Evolutionary conservation across 2,113 vertebrate genomes (phyloP).

Genomic region (Toxotes chatareus): DNA sequence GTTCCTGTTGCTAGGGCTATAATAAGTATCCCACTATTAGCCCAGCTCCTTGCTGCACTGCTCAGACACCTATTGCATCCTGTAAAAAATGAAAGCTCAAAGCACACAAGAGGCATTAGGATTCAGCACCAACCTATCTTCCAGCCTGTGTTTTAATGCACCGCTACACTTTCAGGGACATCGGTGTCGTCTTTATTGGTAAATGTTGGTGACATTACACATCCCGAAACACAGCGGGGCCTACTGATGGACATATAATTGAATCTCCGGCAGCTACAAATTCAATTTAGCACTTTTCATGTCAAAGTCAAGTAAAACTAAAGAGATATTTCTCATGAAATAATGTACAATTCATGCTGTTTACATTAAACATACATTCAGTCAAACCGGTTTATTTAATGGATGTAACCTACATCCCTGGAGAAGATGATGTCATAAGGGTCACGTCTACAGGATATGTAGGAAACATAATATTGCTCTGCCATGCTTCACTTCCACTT

Average conservation of each 20-base stretch:
- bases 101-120: slow-evolving; percentile 64
- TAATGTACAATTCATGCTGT: not conserved
- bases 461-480: slow-evolving; percentile 9
- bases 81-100: slow-evolving; percentile 68
- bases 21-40: slow-evolving; percentile 77
- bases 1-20: slow-evolving; percentile 85
- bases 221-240: slow-evolving; percentile 13
- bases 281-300: slow-evolving; percentile 17
- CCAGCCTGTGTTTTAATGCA: slow-evolving; percentile 58
- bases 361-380: not conserved
- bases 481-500: slow-evolving; percentile 8
- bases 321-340: not conserved
- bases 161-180: slow-evolving; percentile 53
- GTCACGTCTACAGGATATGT: slow-evolving; percentile 4
- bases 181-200: slow-evolving; percentile 30
- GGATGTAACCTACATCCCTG: not conserved
- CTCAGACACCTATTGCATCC: slow-evolving; percentile 82
- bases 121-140: slow-evolving; percentile 65
- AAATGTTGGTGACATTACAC: slow-evolving; percentile 39
- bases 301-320: slow-evolving; percentile 10
- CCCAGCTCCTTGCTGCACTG: slow-evolving; percentile 74
- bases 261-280: slow-evolving; percentile 35
- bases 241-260: slow-evolving; percentile 33
- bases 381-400: not conserved
- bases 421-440: slow-evolving; percentile 1